Evolutionary conservation across 2,888 invertebrate species (phyloP), one percentile per base, ranked within the genome.

Genomic region (Eupeodes luniger): DNA sequence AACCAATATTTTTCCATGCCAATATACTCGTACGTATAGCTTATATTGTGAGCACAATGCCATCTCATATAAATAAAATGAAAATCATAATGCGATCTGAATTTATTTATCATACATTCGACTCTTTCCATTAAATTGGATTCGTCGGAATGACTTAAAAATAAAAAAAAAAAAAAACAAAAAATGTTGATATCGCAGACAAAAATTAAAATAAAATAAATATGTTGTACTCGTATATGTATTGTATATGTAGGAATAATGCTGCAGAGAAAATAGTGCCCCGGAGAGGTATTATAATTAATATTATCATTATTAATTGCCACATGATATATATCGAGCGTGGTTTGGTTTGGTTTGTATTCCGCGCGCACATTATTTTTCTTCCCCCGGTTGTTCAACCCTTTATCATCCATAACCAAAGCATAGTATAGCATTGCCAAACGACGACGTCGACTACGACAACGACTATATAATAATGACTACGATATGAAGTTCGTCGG

Each of bases 261-360:
- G 34, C 7, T 36, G 51, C 47, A 49, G 83, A 81, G 69, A 69
- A 84, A 84, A 87, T 81, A 85, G 61, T 81, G 84, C 81, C 87
- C 84, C 74, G 81, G 77, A 88, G 87, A 81, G 84, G 47, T 85
- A 85, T 85, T 85, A 84, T 88, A 88, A 88, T 88, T 88, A 88
- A 88, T 88, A 88, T 88, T 85, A 88, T 88, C 84, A 81, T 88
- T 88, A 88, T 88, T 85, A 88, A 88, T 88, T 88, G 87, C 74
- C 77, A 59, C 76, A 84, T 87, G 87, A 87, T 80, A 44, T 81
- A 40, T 84, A 81, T 75, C 51, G 55, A 57, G 12, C 62, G 44
- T 16, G n/a, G 40, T n/a, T 75, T 47, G 47, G 12, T 57, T 34
- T 16, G n/a, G 40, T n/a, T 75, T 47, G 47, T 62, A 59, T 55